These are phyloP conservation scores for Chroicocephalus ridibundus DNA, from an alignment of 2,113 vertebrate genomes.

Conservation along the genomic window DNA sequence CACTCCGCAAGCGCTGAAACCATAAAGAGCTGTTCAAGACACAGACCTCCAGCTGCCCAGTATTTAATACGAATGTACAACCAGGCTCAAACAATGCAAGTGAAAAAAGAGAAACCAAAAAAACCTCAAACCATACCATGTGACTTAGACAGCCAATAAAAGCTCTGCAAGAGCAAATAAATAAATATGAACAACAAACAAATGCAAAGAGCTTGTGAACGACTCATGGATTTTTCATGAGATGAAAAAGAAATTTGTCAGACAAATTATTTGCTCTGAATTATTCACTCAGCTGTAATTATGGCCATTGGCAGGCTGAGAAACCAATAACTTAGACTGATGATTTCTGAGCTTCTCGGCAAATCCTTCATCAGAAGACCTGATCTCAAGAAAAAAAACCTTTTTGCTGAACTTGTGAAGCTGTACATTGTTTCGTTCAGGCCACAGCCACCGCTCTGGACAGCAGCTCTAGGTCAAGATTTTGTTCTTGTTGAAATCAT, in stretches of 20 bases:
- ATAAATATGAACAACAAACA: not conserved
- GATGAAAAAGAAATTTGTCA: not conserved
- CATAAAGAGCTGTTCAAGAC: not conserved
- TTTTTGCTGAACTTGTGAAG: not conserved
- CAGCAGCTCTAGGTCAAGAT: no score
- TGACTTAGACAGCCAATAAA: not conserved
- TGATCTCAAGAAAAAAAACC: not conserved
- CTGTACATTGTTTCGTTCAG: not conserved
- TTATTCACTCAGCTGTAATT: slow-evolving; percentile 16
- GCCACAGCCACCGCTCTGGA: not conserved
- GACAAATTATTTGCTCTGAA: slow-evolving; percentile 3
- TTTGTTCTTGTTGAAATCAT: not conserved
- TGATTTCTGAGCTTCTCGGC: not conserved
- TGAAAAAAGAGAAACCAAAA: not conserved
- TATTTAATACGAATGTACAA: not conserved
- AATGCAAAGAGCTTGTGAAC: not conserved
- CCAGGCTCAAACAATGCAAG: not conserved
- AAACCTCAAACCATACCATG: not conserved
- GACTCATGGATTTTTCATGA: not conserved
- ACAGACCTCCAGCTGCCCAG: not conserved
- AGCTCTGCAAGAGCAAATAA: not conserved
- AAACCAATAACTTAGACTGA: not conserved
- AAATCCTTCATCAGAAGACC: not conserved
- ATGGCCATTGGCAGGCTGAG: not conserved
- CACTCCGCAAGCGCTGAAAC: not conserved